phyloP scores from a whole-genome alignment of 2,113 vertebrate species.

The Tamias sibiricus region DNA sequence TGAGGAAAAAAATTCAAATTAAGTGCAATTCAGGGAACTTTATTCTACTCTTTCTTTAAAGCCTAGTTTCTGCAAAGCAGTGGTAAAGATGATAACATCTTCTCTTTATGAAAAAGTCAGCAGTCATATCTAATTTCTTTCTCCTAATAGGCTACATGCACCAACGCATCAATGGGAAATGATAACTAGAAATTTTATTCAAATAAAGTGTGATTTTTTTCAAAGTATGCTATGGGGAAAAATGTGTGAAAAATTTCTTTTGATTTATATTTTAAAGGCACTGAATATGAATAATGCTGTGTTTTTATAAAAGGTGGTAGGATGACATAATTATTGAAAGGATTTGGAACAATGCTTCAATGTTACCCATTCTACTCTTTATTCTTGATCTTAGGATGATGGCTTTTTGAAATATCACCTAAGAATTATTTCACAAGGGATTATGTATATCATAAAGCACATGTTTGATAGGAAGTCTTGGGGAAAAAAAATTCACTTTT shows the following conservation, averaged over 20 bases:
- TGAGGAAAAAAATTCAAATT: background rate
- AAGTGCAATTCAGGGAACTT: background rate
- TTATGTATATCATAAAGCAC: background rate
- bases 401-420: background rate
- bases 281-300: background rate
- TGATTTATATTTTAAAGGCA: conserved; percentile 20
- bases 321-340: background rate
- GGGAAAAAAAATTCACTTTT: background rate
- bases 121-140: conserved; percentile 18
- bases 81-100: conserved; percentile 43
- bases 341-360: background rate
- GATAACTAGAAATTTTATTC: background rate
- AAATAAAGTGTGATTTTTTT: conserved; percentile 17
- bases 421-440: background rate
- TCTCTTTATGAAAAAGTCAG: background rate
- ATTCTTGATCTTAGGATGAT: background rate
- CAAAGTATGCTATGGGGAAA: background rate
- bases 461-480: background rate
- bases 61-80: background rate
- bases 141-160: background rate
- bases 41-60: background rate
- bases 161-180: conserved; percentile 11
- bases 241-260: background rate
- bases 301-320: background rate
- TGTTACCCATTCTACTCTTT: background rate